Conservation (phyloP, 2,888 invertebrate species). For the Polyploca ridens region DNA sequence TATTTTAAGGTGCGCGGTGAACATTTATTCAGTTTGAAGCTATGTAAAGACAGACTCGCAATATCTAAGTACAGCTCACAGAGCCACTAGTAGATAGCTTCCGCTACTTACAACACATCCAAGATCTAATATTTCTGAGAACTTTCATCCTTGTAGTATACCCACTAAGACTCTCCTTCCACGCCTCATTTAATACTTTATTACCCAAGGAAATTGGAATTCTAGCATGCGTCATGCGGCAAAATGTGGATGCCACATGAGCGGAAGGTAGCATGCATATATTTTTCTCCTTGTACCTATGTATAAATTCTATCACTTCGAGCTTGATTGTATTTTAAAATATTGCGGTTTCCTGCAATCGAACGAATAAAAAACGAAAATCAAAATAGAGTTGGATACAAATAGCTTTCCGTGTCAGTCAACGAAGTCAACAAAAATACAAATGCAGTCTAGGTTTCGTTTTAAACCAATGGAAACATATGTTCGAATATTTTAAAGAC, state of each 20-base stretch:
- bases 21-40: too few relatives aligned
- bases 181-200: constrained; percentile 36
- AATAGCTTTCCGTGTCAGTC: too few relatives aligned
- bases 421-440: too few relatives aligned
- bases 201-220: constrained; percentile 39
- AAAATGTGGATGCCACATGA: constrained; percentile 33
- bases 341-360: too few relatives aligned
- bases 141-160: constrained; percentile 21
- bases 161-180: constrained; percentile 20
- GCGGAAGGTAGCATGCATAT: constrained; percentile 15
- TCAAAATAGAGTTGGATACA: background rate
- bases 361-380: background rate
- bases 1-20: too few relatives aligned
- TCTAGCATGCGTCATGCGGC: constrained; percentile 30
- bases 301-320: too few relatives aligned
- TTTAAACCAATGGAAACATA: too few relatives aligned
- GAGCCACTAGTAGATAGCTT: background rate
- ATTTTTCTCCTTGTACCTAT: background rate
- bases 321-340: background rate
- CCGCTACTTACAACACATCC: background rate
- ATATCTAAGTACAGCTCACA: too few relatives aligned
- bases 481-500: too few relatives aligned
- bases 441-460: too few relatives aligned
- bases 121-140: background rate
- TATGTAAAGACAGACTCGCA: too few relatives aligned